phyloP scores from a whole-genome alignment of 2,797 vertebrate species.

The Sebastolobus altivelis region DNA sequence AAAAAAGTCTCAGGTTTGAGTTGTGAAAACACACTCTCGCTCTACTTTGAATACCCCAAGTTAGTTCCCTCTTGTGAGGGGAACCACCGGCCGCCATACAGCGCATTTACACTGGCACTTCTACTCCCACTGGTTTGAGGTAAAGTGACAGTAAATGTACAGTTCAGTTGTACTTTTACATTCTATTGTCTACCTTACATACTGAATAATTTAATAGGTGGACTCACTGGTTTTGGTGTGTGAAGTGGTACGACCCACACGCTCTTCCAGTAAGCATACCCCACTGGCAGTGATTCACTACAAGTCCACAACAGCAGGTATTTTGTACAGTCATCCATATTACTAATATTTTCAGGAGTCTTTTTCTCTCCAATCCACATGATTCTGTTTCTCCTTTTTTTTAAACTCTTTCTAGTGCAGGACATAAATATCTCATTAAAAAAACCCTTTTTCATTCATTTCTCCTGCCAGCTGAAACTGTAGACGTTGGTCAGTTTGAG shows the following conservation, averaged over 20 bases:
- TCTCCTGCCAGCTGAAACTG: slow-evolving; percentile 37
- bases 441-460: slow-evolving; percentile 6
- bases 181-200: not conserved
- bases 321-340: slow-evolving; percentile 9
- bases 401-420: slow-evolving; percentile 5
- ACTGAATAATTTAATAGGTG: not conserved
- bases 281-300: slow-evolving; percentile 10
- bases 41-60: slow-evolving; percentile 46
- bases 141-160: not conserved
- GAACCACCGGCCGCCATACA: slow-evolving; percentile 43
- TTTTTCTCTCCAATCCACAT: not conserved
- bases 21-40: slow-evolving; percentile 65
- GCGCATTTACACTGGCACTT: not conserved
- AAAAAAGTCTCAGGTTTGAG: slow-evolving; percentile 41
- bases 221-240: not conserved
- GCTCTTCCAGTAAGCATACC: slow-evolving; percentile 21
- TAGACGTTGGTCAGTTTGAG: slow-evolving; percentile 36
- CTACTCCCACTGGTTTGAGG: not conserved
- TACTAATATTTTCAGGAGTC: slow-evolving; percentile 25
- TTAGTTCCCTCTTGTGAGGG: slow-evolving; percentile 25
- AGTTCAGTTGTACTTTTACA: not conserved
- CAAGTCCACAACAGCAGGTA: slow-evolving; percentile 11
- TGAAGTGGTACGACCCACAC: not conserved
- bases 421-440: slow-evolving; percentile 31
- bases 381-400: not conserved